phyloP scores from a whole-genome alignment of 2,113 vertebrate species.

The Motacilla alba region DNA sequence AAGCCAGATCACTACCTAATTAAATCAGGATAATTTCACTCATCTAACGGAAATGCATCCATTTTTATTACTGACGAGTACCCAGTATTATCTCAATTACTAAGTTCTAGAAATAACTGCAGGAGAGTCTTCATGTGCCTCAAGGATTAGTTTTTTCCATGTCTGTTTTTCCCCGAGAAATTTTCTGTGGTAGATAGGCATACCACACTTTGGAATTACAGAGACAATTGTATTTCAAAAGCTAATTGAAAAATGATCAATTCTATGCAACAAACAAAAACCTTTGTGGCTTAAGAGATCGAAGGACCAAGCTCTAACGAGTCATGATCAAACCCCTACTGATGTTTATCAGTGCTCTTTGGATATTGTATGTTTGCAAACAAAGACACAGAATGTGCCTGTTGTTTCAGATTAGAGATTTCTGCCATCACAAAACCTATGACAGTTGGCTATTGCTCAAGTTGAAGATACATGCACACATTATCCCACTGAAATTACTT shows the following conservation, averaged over 20 bases:
- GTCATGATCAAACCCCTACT: neutral
- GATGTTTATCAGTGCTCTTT: neutral
- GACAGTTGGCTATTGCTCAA: fast-evolving
- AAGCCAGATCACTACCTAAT: neutral
- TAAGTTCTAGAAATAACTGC: neutral
- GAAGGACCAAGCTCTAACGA: neutral
- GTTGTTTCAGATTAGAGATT: neutral
- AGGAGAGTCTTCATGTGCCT: neutral
- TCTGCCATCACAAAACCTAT: neutral
- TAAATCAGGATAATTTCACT: slow-evolving; percentile 19
- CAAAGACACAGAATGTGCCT: neutral
- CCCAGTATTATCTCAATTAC: neutral
- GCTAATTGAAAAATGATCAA: neutral
- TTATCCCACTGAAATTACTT: neutral
- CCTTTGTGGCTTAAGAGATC: neutral
- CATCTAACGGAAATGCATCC: neutral
- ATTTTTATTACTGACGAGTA: neutral
- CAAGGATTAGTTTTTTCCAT: neutral
- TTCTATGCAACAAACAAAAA: neutral
- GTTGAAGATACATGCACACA: neutral
- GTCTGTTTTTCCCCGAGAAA: neutral
- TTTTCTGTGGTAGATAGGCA: neutral
- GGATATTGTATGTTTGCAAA: neutral
- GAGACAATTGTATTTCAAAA: neutral
- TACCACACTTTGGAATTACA: neutral